phyloP scores from a whole-genome alignment of 2,888 invertebrate genomes.

The Dynastes grantii region DNA sequence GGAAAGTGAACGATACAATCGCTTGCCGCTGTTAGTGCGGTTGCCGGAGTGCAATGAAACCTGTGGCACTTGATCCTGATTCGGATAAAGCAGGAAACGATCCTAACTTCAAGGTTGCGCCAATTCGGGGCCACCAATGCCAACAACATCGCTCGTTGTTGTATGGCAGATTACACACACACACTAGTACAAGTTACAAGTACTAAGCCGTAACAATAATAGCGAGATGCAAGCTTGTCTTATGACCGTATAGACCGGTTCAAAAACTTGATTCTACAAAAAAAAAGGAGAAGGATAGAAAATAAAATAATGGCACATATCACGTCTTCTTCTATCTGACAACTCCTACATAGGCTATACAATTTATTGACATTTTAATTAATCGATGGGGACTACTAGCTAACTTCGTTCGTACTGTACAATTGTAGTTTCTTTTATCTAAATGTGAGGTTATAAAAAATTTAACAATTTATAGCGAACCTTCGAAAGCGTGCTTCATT shows the following conservation, averaged over 20 bases:
- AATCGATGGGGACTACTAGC: slow-evolving; percentile 10
- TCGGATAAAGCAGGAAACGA: slow-evolving; percentile 50
- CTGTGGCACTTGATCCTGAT: slow-evolving; percentile 47
- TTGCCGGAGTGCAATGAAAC: slow-evolving; percentile 48
- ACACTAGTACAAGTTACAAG: background rate
- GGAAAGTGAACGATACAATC: slow-evolving; percentile 7
- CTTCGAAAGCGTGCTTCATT: too few relatives aligned
- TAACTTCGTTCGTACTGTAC: background rate
- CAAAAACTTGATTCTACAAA: slow-evolving; percentile 6
- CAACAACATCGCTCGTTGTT: slow-evolving; percentile 36
- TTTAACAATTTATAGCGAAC: too few relatives aligned
- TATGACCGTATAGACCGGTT: slow-evolving; percentile 11
- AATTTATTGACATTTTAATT: slow-evolving; percentile 42
- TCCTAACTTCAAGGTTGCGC: slow-evolving; percentile 49
- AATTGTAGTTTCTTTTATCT: background rate
- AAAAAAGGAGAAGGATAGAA: background rate
- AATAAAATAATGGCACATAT: background rate
- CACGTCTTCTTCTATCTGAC: background rate
- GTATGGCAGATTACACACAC: slow-evolving; percentile 8
- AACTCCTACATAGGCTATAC: slow-evolving; percentile 12
- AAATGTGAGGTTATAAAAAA: too few relatives aligned
- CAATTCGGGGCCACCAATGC: slow-evolving; percentile 46
- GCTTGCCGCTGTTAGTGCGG: background rate
- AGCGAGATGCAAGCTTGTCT: slow-evolving; percentile 9
- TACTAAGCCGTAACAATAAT: slow-evolving; percentile 17